Evolutionary conservation across 64 coral and sea anemone genomes (phyloP).

Genomic region (Cladopsammia gracilis): DNA sequence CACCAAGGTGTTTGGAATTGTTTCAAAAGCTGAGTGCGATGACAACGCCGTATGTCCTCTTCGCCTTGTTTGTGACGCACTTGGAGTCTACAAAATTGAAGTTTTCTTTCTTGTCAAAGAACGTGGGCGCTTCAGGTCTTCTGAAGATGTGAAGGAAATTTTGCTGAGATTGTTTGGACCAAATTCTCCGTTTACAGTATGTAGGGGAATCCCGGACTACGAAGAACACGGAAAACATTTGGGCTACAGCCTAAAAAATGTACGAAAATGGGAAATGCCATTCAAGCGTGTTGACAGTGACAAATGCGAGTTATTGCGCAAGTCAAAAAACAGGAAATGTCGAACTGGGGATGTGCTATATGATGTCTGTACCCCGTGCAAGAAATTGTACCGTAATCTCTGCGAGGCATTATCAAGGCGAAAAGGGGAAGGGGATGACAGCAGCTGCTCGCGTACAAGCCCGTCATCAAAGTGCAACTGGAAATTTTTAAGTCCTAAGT

Average conservation of each 20-base stretch:
- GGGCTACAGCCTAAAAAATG: neutral
- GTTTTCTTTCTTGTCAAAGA: conserved; percentile 8
- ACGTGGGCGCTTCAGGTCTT: neutral
- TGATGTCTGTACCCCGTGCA: conserved; percentile 12
- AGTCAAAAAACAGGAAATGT: neutral
- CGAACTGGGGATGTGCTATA: neutral
- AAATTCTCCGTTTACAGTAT: neutral
- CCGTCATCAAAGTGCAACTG: conserved; percentile 9
- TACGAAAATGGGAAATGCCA: conserved; percentile 14
- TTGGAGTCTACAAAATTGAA: neutral
- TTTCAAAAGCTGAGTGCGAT: neutral
- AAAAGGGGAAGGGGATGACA: neutral
- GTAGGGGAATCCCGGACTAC: neutral
- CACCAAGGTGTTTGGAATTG: neutral
- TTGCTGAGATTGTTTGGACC: neutral
- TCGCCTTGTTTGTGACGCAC: neutral
- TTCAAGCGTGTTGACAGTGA: conserved; percentile 2
- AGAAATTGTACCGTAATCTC: neutral
- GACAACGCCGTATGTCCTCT: neutral
- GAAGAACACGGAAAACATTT: neutral
- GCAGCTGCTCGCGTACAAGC: neutral
- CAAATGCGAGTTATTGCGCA: neutral
- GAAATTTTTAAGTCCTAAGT: neutral
- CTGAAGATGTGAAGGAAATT: neutral
- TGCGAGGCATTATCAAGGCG: neutral